Evolutionary conservation across 1,140 invertebrate genomes (phyloP).

Genomic region (Calliphora vicina): DNA sequence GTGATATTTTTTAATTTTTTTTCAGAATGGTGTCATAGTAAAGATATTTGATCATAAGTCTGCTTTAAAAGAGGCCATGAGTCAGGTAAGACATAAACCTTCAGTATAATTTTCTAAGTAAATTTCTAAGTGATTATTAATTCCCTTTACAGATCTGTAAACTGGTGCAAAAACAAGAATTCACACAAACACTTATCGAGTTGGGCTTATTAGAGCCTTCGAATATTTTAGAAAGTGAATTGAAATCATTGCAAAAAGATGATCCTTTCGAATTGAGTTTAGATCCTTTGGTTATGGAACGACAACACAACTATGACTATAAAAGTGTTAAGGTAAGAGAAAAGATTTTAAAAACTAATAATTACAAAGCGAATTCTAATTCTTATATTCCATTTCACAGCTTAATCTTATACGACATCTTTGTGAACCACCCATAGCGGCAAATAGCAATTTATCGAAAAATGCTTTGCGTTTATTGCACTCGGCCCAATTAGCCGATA

Average conservation of each 20-base stretch:
- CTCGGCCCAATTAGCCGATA: constrained; percentile 67
- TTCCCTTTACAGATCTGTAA: constrained; percentile 58
- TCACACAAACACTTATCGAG: constrained; percentile 67
- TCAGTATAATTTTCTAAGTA: not conserved
- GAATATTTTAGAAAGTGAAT: constrained; percentile 44
- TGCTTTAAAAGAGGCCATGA: constrained; percentile 61
- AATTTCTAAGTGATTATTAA: not conserved
- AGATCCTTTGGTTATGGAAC: constrained; percentile 42
- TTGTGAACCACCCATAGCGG: constrained; percentile 69
- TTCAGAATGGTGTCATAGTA: constrained; percentile 67
- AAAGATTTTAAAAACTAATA: not conserved
- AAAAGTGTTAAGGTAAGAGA: constrained; percentile 54
- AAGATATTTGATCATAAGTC: constrained; percentile 66
- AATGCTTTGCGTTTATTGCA: constrained; percentile 67
- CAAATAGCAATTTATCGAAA: constrained; percentile 68
- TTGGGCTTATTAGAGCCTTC: constrained; percentile 65
- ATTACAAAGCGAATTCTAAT: too few species aligned
- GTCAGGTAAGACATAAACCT: constrained; percentile 50
- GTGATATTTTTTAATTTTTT: constrained; percentile 15
- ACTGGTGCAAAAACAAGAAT: constrained; percentile 70
- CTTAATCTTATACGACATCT: constrained; percentile 70
- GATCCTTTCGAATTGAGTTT: constrained; percentile 44
- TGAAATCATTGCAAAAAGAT: constrained; percentile 49
- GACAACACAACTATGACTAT: constrained; percentile 48
- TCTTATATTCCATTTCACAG: constrained; percentile 56